These are phyloP conservation scores for Anser brachyrhynchus DNA, from an alignment of 2,113 vertebrate species.

Conservation along the genomic window DNA sequence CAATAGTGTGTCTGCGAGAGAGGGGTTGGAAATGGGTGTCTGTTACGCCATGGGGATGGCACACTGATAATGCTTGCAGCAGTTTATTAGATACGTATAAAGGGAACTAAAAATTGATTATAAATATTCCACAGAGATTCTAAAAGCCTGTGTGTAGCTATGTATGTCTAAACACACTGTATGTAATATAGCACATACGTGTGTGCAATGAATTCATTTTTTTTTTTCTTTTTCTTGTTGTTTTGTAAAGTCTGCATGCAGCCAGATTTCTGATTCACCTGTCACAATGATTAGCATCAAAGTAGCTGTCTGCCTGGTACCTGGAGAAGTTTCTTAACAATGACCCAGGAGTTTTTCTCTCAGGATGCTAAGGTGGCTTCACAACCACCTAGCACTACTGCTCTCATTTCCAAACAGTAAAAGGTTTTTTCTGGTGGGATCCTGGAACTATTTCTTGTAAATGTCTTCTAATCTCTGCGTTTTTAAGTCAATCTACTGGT, in stretches of 20 bases:
- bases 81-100: neutral
- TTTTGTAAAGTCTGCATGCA: neutral
- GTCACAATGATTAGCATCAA: neutral
- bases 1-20: neutral
- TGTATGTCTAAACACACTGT: fast-evolving
- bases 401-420: neutral
- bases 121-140: neutral
- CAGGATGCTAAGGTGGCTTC: fast-evolving
- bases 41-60: neutral
- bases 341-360: fast-evolving
- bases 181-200: fast-evolving
- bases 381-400: neutral
- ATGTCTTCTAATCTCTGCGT: neutral
- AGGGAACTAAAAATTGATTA: neutral
- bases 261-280: neutral
- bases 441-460: neutral
- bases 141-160: neutral
- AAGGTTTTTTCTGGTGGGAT: neutral
- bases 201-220: neutral
- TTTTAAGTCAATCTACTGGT: neutral
- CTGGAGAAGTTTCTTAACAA: neutral
- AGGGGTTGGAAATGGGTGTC: neutral
- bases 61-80: fast-evolving
- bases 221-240: too few relatives aligned
- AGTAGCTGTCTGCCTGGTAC: neutral